These are phyloP conservation scores for Discoglossus pictus DNA, from an alignment of 2,797 vertebrate genomes.

Conservation along the genomic window DNA sequence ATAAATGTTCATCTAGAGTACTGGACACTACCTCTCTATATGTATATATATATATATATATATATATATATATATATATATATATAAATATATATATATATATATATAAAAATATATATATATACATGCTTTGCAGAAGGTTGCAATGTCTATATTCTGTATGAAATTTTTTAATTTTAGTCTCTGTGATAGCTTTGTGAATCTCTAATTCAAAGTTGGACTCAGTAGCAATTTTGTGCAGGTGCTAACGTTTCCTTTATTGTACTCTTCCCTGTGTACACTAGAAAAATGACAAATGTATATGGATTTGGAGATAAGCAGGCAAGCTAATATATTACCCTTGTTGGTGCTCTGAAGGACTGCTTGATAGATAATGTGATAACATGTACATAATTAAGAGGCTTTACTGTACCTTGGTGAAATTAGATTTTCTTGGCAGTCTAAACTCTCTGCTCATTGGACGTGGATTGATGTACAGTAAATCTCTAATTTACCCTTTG, in stretches of 20 bases:
- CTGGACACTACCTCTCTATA: too few species aligned
- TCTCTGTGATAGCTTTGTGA: too few species aligned
- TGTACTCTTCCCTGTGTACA: constrained; percentile 54
- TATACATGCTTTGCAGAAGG: too few species aligned
- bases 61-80: too few species aligned
- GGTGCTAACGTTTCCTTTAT: constrained; percentile 58
- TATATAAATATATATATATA: too few species aligned
- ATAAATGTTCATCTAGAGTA: too few species aligned
- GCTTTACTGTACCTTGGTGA: constrained; percentile 59
- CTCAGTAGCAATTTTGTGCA: constrained; percentile 63
- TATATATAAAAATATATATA: too few species aligned
- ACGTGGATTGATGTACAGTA: too few species aligned
- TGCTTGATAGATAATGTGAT: constrained; percentile 63
- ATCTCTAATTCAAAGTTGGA: too few species aligned
- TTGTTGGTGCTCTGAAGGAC: constrained; percentile 67
- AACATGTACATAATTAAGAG: constrained; percentile 63
- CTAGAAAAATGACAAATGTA: constrained; percentile 56
- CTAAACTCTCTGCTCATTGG: neutral
- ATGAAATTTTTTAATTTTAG: too few species aligned
- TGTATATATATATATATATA: too few species aligned
- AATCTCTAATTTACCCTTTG: neutral
- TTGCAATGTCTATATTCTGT: too few species aligned
- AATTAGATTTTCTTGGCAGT: constrained; percentile 54
- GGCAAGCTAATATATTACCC: constrained; percentile 71
- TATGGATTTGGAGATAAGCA: constrained; percentile 67